phyloP scores from a whole-genome alignment of 2,113 vertebrate genomes.

The Nerophis ophidion region DNA sequence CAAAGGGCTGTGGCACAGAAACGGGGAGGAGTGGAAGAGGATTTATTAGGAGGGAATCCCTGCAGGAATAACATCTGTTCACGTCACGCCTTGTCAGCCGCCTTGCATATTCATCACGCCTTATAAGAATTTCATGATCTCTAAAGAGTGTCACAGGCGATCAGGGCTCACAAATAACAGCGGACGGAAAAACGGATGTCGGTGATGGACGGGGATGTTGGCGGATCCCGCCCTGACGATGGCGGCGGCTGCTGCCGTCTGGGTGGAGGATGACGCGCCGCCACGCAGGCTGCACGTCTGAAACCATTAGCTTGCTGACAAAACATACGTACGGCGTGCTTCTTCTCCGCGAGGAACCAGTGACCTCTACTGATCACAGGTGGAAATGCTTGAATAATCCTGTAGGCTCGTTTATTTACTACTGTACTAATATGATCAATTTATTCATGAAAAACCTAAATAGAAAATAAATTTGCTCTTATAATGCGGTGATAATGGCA shows the following conservation, averaged over 20 bases:
- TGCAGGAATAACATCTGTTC: slow-evolving; percentile 70
- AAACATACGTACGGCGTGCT: neutral
- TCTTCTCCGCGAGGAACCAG: neutral
- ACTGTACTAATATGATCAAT: too few species aligned
- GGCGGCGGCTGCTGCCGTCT: slow-evolving; percentile 20
- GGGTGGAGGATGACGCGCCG: slow-evolving; percentile 29
- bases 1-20: neutral
- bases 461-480: too few species aligned
- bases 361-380: neutral
- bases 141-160: slow-evolving; percentile 63
- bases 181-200: slow-evolving; percentile 52
- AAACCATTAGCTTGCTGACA: slow-evolving; percentile 15
- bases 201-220: slow-evolving; percentile 48
- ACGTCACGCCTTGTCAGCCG: slow-evolving; percentile 42
- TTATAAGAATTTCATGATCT: slow-evolving; percentile 67
- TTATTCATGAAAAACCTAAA: too few species aligned
- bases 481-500: too few species aligned
- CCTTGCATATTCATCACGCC: slow-evolving; percentile 67
- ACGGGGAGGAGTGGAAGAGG: neutral
- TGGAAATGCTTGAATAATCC: neutral
- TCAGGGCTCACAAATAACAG: slow-evolving; percentile 44
- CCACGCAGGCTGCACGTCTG: slow-evolving; percentile 10
- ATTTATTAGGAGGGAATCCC: slow-evolving; percentile 34
- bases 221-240: slow-evolving; percentile 50
- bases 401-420: too few species aligned